Percentiles rank a stretch among this genome's conserved stretches.
phyloP scores from a whole-genome alignment of 1,140 invertebrate genomes.

The Cyclina sinensis region DNA sequence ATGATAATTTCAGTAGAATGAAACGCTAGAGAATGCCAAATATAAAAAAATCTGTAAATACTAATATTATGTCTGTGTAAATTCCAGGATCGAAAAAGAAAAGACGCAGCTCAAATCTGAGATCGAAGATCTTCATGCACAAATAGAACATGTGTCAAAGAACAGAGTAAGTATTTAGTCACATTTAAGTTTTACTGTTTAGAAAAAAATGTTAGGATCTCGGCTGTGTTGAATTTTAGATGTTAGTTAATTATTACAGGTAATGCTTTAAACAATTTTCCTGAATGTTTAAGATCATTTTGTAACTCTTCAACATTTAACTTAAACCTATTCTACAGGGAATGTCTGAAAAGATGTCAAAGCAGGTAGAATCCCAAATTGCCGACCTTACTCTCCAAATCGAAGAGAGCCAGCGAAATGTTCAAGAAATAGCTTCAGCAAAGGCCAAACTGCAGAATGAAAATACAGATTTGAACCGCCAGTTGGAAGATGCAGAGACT shows the following conservation, averaged over 20 bases:
- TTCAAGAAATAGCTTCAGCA: conserved; percentile 80
- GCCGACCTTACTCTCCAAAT: conserved; percentile 98
- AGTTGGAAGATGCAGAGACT: conserved; percentile 97
- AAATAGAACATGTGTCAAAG: conserved; percentile 93
- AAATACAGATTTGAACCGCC: conserved; percentile 96
- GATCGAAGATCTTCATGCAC: conserved; percentile 96
- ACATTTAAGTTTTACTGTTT: too few species aligned
- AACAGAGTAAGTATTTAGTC: conserved; percentile 96
- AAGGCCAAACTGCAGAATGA: conserved; percentile 90
- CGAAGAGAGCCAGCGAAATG: conserved; percentile 88
- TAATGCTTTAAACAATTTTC: too few species aligned
- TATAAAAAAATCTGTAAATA: too few species aligned
- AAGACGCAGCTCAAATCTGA: conserved; percentile 96
- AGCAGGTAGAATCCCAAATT: conserved; percentile 97
- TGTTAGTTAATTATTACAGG: too few species aligned
- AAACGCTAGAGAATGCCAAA: too few species aligned
- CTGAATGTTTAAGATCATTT: too few species aligned
- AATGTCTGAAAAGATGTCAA: conserved; percentile 98
- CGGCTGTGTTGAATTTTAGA: too few species aligned
- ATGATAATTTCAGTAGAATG: too few species aligned
- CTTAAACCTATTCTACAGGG: conserved; percentile 89
- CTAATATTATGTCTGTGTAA: too few species aligned
- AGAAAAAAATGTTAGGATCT: too few species aligned
- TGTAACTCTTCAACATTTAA: too few species aligned
- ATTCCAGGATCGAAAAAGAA: conserved; percentile 97